phyloP scores from a whole-genome alignment of 2,797 vertebrate genomes.

The Peromyscus nudipes region DNA sequence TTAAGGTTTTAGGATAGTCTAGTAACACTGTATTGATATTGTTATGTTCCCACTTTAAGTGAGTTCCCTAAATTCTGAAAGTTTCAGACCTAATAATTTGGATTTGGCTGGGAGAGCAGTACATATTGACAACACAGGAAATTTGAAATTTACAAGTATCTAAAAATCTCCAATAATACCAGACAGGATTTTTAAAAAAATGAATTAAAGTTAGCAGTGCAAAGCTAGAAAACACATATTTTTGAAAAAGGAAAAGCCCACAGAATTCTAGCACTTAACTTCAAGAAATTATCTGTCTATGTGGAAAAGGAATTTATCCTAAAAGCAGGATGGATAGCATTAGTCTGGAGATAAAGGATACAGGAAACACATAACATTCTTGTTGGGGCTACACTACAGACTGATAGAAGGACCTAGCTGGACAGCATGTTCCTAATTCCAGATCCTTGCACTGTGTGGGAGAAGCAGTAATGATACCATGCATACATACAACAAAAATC shows the following conservation, averaged over 20 bases:
- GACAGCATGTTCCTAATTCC: conserved; percentile 28
- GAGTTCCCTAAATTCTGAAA: conserved; percentile 22
- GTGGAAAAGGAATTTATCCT: conserved; percentile 10
- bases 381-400: not conserved
- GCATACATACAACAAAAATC: not conserved
- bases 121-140: conserved; percentile 29
- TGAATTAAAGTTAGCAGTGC: not conserved
- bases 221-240: not conserved
- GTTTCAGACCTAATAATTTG: conserved; percentile 31
- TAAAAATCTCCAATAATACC: not conserved
- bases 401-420: not conserved
- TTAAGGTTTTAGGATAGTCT: not conserved
- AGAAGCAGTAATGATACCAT: not conserved
- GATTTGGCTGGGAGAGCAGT: not conserved
- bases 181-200: not conserved
- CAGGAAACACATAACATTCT: not conserved
- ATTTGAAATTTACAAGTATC: not conserved
- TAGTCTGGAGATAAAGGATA: conserved; percentile 26
- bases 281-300: conserved; percentile 45
- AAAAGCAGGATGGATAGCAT: conserved; percentile 11
- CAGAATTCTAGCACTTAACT: not conserved
- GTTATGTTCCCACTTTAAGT: conserved; percentile 37
- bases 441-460: not conserved
- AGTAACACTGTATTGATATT: conserved; percentile 11
- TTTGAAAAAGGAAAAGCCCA: conserved; percentile 10